These are phyloP conservation scores for Lycocerus yunnanus DNA, from an alignment of 2,888 invertebrate species.

Conservation along the genomic window DNA sequence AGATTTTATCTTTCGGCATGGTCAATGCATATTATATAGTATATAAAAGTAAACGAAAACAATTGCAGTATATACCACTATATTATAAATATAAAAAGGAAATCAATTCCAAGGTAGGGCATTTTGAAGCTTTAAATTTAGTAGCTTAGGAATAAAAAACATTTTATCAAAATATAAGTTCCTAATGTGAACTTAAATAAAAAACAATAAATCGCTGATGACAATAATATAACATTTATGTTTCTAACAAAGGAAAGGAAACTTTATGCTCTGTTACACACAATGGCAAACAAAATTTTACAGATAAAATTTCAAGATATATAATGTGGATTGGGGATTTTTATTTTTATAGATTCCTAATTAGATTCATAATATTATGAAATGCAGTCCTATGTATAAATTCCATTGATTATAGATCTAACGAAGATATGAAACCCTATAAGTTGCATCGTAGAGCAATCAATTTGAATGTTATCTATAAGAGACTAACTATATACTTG, in stretches of 20 bases:
- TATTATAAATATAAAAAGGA: not conserved
- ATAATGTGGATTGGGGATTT: not conserved
- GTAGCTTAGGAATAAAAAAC: not conserved
- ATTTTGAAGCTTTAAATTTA: not conserved
- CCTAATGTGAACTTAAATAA: not conserved
- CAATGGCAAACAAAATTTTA: not conserved
- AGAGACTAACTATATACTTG: too few relatives aligned
- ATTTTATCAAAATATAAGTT: not conserved
- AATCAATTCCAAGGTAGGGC: not conserved
- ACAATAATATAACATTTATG: not conserved
- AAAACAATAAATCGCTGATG: not conserved
- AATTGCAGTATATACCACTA: not conserved
- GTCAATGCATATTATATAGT: too few relatives aligned
- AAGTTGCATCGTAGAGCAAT: too few relatives aligned
- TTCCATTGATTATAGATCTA: too few relatives aligned
- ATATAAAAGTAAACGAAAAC: too few relatives aligned
- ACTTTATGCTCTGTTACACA: not conserved
- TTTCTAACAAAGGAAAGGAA: not conserved
- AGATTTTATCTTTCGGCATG: too few relatives aligned
- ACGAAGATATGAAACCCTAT: too few relatives aligned
- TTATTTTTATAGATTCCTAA: not conserved
- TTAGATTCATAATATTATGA: not conserved
- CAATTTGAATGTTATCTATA: too few relatives aligned
- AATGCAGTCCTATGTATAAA: too few relatives aligned
- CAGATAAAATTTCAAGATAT: not conserved